Evolutionary conservation across 2,113 vertebrate species (phyloP).

Genomic region (Mungos mungo): DNA sequence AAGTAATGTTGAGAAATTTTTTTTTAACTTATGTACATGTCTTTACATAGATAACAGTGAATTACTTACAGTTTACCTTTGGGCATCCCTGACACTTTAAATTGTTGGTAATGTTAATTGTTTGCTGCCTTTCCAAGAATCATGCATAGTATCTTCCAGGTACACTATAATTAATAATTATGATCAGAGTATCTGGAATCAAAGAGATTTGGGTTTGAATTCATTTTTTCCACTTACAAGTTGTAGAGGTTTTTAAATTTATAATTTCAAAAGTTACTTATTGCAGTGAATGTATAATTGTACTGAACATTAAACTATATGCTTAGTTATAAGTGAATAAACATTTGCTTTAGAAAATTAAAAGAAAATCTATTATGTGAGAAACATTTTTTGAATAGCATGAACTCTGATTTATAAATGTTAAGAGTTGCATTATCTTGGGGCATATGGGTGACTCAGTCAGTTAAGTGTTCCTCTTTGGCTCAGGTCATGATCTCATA

Average conservation of each 20-base stretch:
- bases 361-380: not conserved
- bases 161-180: not conserved
- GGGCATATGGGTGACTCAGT: no score
- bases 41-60: not conserved
- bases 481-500: no score
- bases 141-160: not conserved
- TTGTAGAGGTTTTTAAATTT: not conserved
- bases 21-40: not conserved
- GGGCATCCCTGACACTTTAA: not conserved
- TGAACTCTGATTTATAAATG: not conserved
- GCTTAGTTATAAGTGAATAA: not conserved
- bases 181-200: not conserved
- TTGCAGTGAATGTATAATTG: not conserved
- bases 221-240: not conserved
- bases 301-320: not conserved
- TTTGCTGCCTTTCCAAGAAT: not conserved
- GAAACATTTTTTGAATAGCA: not conserved
- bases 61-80: not conserved
- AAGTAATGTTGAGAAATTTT: not conserved
- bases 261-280: not conserved
- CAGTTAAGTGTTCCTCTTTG: no score
- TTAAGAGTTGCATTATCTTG: not conserved
- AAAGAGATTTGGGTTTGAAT: not conserved
- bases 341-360: conserved; percentile 17
- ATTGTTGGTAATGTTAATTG: not conserved